These are phyloP conservation scores for Euglossa dilemma DNA, from an alignment of 1,140 invertebrate species.

Conservation along the genomic window DNA sequence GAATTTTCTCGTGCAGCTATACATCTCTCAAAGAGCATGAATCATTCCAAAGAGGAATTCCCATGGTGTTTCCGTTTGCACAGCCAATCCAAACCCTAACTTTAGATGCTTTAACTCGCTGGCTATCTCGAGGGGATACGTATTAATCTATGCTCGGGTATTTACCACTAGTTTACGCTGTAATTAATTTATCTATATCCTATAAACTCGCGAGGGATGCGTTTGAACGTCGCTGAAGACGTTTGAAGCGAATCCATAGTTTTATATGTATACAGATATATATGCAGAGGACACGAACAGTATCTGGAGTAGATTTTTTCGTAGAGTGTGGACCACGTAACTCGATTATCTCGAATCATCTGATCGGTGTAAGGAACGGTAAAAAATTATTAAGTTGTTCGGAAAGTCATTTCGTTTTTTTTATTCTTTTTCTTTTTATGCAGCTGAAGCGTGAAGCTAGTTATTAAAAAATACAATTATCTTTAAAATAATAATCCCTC, in stretches of 20 bases:
- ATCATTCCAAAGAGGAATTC: background rate
- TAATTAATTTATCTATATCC: slow-evolving; percentile 14
- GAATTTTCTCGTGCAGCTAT: too few relatives aligned
- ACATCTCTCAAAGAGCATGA: background rate
- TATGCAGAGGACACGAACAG: background rate
- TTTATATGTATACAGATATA: background rate
- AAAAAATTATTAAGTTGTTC: too few relatives aligned
- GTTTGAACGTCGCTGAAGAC: slow-evolving; percentile 14
- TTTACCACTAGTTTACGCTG: slow-evolving; percentile 7
- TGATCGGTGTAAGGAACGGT: too few relatives aligned
- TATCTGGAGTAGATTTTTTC: background rate
- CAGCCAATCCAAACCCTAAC: background rate
- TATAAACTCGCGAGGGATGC: background rate
- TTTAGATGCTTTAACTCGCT: background rate
- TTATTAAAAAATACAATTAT: too few relatives aligned
- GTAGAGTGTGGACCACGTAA: background rate
- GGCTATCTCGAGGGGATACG: background rate
- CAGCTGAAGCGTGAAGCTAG: too few relatives aligned
- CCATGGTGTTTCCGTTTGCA: background rate
- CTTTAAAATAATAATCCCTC: too few relatives aligned
- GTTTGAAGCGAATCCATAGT: slow-evolving; percentile 15
- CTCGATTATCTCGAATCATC: too few relatives aligned
- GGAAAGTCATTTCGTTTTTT: too few relatives aligned
- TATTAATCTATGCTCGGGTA: slow-evolving; percentile 16
- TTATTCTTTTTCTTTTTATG: too few relatives aligned